phyloP scores from a whole-genome alignment of 2,888 invertebrate genomes.

The Drosophila sordidapex region DNA sequence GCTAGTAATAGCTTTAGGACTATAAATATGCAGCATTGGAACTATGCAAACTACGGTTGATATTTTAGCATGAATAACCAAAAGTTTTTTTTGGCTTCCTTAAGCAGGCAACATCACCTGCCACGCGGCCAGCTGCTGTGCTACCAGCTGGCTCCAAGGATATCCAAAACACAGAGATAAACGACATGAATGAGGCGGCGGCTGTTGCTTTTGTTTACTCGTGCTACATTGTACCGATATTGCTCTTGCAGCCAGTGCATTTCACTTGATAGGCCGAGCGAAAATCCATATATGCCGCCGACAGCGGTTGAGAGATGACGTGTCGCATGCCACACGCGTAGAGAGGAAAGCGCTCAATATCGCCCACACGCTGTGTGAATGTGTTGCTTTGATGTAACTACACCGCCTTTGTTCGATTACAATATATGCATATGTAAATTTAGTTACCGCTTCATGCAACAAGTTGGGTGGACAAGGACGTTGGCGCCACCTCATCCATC shows the following conservation, averaged over 20 bases:
- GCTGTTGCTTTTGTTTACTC: constrained; percentile 29
- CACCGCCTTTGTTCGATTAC: constrained; percentile 28
- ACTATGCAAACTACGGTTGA: not conserved
- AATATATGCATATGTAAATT: constrained; percentile 36
- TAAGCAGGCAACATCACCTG: constrained; percentile 26
- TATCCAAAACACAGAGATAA: constrained; percentile 18
- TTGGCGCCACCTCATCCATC: not conserved
- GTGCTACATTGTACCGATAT: constrained; percentile 20
- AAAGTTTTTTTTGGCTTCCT: constrained; percentile 21
- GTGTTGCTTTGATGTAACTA: constrained; percentile 38
- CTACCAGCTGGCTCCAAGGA: not conserved
- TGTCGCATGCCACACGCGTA: constrained; percentile 28
- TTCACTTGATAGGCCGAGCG: constrained; percentile 30
- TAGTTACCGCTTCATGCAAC: constrained; percentile 44
- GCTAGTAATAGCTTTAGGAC: not conserved
- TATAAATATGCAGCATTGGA: not conserved
- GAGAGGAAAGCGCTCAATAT: constrained; percentile 2
- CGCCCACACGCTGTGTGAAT: constrained; percentile 23
- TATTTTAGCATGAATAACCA: constrained; percentile 9
- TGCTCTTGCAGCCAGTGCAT: constrained; percentile 12
- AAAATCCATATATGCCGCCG: constrained; percentile 61
- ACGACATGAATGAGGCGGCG: constrained; percentile 12
- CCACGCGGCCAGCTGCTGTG: not conserved
- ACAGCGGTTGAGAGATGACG: constrained; percentile 63
- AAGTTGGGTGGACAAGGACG: constrained; percentile 42